Evolutionary conservation across 2,888 invertebrate genomes (phyloP), one percentile per base, ranked within the genome.

Genomic region (Papilio gigon): DNA sequence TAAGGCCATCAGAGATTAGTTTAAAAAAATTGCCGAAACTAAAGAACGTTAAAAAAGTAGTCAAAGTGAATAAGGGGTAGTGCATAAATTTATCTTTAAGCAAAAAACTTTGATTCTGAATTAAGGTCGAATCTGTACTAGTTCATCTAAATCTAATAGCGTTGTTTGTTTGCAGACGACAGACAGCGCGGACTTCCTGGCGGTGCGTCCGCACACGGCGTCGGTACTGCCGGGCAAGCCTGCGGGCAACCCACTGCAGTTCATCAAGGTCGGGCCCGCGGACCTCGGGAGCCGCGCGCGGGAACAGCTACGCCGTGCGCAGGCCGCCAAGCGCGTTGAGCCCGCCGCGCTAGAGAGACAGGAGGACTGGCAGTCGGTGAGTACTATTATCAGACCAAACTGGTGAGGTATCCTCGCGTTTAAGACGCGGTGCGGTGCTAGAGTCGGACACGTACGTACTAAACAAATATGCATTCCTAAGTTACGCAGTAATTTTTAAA

Each of bases 321-420:
- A 97, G 85, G 95, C 97, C 85, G 95, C 97, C 68, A 97, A 97
- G 87, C 95, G 95, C 78, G 94, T 95, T 65, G 95, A 96, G 81
- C 95, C 96, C 78, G 95, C 96, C 71, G 93, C 95, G 70, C 94
- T 95, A 77, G 97, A 97, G 84, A 95, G 97, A 77, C 95, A 96
- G 74, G 97, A 97, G 88, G 97, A 97, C 84, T 97, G 97, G 97
- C 97, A 97, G 92, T 95, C 96, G 93, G 97, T 97, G 88, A 94
- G 95, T 50, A 35, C 22, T 3, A 33, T 6, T n/a, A n/a, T n/a
- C n/a, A 33, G 33, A 6, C 33, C 4, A 33, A 6, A 33, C 8
- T 33, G 4, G 8, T 6, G 8, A 6, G 33, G 8, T 8, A 33
- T 33, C 8, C 33, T 4, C 33, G 33, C 33, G 8, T 33, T 33